Conservation (phyloP, 2,888 invertebrate species). For the Acleris sparsana region DNA sequence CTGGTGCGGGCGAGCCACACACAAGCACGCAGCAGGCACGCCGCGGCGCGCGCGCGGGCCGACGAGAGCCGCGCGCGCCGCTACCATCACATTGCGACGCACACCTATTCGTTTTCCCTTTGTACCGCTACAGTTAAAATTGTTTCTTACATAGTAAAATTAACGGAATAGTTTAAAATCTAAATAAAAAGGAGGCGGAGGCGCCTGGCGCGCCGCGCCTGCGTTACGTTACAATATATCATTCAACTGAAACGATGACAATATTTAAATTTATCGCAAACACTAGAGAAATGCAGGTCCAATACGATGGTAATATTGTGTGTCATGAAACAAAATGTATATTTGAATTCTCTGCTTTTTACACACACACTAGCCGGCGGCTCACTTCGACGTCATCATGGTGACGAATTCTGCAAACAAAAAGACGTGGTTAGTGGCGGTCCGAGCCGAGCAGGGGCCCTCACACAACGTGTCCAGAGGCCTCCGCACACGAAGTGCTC, state of each 20-base stretch:
- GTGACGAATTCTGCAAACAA: slow-evolving; percentile 96
- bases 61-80: slow-evolving; percentile 43
- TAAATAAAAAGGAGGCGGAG: slow-evolving; percentile 71
- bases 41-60: slow-evolving; percentile 26
- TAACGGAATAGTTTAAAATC: slow-evolving; percentile 83
- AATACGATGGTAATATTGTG: slow-evolving; percentile 85
- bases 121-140: slow-evolving; percentile 77
- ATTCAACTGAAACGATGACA: slow-evolving; percentile 81
- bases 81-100: slow-evolving; percentile 75
- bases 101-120: slow-evolving; percentile 74
- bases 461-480: slow-evolving; percentile 41
- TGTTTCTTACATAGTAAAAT: slow-evolving; percentile 78
- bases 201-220: slow-evolving; percentile 47
- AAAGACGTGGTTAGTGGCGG: slow-evolving; percentile 45
- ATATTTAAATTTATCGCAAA: slow-evolving; percentile 82
- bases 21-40: slow-evolving; percentile 40
- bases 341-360: slow-evolving; percentile 85
- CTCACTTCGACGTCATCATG: slow-evolving; percentile 99
- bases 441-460: slow-evolving; percentile 40
- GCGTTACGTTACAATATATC: slow-evolving; percentile 59
- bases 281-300: slow-evolving; percentile 85
- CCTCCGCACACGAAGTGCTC: too few relatives aligned
- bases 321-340: slow-evolving; percentile 85
- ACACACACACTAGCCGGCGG: slow-evolving; percentile 87
- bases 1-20: slow-evolving; percentile 60